Percentiles rank a stretch among this genome's conserved stretches.
Conservation (phyloP, 2,888 invertebrate genomes). For the Heteromurus nitidus region DNA sequence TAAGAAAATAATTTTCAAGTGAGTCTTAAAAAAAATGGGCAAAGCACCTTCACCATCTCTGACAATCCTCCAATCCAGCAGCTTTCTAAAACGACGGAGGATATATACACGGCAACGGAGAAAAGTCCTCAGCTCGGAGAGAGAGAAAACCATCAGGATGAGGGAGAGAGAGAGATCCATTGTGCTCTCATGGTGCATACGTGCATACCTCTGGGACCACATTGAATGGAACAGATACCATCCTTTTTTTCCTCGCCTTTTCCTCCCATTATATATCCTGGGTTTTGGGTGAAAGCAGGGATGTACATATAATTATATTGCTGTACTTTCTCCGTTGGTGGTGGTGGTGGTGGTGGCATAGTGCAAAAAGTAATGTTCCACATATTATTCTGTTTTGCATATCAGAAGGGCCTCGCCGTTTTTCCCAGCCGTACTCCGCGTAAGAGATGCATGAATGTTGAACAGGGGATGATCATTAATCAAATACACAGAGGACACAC, state of each 20-base stretch:
- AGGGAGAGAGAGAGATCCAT: conserved; percentile 16
- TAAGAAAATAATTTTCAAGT: conserved; percentile 34
- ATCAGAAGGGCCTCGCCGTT: conserved; percentile 1
- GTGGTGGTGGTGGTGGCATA: conserved; percentile 16
- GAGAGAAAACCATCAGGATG: conserved; percentile 14
- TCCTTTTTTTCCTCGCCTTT: not conserved
- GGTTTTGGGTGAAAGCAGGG: not conserved
- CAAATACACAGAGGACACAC: conserved; percentile 67
- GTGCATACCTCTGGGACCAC: conserved; percentile 28
- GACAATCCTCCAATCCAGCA: not conserved
- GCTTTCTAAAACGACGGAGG: not conserved
- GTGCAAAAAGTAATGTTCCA: conserved; percentile 45
- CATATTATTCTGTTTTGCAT: conserved; percentile 49
- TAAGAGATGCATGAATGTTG: conserved; percentile 33
- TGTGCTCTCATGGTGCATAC: conserved; percentile 11
- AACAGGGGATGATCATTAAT: conserved; percentile 65
- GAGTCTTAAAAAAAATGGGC: conserved; percentile 16
- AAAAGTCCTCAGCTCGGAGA: too few species aligned
- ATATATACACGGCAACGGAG: too few species aligned
- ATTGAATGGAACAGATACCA: conserved; percentile 31
- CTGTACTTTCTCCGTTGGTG: not conserved
- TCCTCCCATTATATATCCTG: not conserved
- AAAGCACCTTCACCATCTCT: not conserved
- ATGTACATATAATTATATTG: conserved; percentile 34
- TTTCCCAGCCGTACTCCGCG: not conserved